Evolutionary conservation across 1,140 invertebrate genomes (phyloP).

Genomic region (Stegodyphus mimosarum): DNA sequence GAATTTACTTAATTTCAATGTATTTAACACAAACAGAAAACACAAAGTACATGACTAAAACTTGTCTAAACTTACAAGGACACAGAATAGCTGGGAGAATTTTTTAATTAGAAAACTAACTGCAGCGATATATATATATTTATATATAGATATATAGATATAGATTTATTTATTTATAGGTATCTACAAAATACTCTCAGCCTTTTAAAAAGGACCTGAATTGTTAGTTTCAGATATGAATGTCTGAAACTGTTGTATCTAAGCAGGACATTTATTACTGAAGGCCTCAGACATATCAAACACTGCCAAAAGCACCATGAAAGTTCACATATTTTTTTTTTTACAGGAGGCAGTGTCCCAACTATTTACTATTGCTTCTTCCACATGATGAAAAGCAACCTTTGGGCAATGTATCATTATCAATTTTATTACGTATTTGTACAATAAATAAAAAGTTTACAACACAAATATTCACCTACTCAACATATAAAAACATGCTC

Average conservation of each 20-base stretch:
- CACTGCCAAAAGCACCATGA: conserved; percentile 56
- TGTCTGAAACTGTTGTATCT: conserved; percentile 4
- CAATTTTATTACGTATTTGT: conserved; percentile 33
- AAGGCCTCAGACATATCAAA: conserved; percentile 50
- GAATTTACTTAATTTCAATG: background rate
- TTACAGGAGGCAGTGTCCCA: conserved; percentile 36
- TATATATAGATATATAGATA: conserved; percentile 41
- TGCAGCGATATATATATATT: conserved; percentile 60
- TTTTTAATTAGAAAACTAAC: conserved; percentile 59
- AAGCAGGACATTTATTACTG: conserved; percentile 31
- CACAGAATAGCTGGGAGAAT: conserved; percentile 34
- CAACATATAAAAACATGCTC: conserved; percentile 17
- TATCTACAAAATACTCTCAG: conserved; percentile 60
- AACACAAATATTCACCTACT: conserved; percentile 31
- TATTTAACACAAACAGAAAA: background rate
- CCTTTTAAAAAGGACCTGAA: conserved; percentile 40
- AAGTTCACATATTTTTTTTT: conserved; percentile 47
- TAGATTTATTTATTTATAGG: conserved; percentile 54
- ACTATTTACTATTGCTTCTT: conserved; percentile 2
- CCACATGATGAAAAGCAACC: background rate
- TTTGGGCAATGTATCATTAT: background rate
- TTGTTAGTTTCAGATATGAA: conserved; percentile 24
- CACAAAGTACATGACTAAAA: background rate
- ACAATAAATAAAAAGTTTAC: conserved; percentile 59
- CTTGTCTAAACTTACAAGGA: conserved; percentile 26